phyloP scores from a whole-genome alignment of 2,113 vertebrate species.

The Sinocyclocheilus anshuiensis region DNA sequence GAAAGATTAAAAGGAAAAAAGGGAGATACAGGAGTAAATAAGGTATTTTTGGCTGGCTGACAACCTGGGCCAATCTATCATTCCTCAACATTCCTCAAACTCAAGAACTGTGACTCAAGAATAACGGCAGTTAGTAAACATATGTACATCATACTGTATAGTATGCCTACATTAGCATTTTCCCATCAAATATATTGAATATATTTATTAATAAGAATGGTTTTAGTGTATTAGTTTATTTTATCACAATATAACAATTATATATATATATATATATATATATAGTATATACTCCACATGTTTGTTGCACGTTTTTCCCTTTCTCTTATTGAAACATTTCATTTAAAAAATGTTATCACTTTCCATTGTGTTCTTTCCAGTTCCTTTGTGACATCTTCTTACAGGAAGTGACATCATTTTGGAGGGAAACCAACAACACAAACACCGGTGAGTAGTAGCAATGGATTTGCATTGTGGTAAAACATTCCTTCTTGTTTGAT shows the following conservation, averaged over 20 bases:
- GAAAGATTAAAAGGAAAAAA: not conserved
- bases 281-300: not conserved
- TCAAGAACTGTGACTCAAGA: not conserved
- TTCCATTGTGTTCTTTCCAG: not conserved
- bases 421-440: not conserved
- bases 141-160: not conserved
- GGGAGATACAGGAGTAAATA: not conserved
- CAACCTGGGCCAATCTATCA: not conserved
- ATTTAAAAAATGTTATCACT: not conserved
- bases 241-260: not conserved
- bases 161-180: not conserved
- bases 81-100: constrained; percentile 21
- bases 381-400: not conserved
- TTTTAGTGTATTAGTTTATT: not conserved
- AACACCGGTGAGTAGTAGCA: not conserved
- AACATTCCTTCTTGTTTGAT: too few relatives aligned
- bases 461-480: not conserved
- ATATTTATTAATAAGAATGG: too few relatives aligned
- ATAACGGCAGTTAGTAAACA: not conserved
- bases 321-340: not conserved
- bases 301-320: not conserved
- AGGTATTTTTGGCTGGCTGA: constrained; percentile 5
- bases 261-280: not conserved
- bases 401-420: not conserved
- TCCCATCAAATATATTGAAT: not conserved